These are phyloP conservation scores for Neodon shergylaensis DNA, from an alignment of 2,113 vertebrate species.

Conservation along the genomic window DNA sequence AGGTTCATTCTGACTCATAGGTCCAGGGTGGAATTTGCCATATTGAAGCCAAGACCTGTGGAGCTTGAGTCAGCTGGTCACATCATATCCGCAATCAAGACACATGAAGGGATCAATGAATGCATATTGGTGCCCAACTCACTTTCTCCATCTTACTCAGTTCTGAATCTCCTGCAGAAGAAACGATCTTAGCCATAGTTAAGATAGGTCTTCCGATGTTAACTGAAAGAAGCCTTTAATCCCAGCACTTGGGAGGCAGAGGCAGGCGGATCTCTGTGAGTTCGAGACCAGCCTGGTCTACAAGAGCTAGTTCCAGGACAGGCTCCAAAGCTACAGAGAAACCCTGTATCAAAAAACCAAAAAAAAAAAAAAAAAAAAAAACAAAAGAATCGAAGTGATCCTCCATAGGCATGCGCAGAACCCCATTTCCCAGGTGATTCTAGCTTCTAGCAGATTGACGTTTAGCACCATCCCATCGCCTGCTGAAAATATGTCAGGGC, in stretches of 20 bases:
- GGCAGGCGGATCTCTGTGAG: no score
- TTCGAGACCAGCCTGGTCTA: no score
- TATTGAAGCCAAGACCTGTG: not conserved
- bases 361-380: no score
- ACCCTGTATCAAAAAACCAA: no score
- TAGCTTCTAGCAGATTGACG: not conserved
- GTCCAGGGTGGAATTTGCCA: not conserved
- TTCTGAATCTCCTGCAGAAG: not conserved
- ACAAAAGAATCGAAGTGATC: not conserved
- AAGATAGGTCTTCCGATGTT: not conserved
- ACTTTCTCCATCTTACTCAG: not conserved
- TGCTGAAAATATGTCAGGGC: not conserved
- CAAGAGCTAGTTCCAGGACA: no score
- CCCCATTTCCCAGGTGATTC: not conserved
- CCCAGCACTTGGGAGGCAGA: no score
- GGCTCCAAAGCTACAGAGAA: no score
- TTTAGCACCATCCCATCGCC: not conserved
- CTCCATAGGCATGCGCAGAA: not conserved
- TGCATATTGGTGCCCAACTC: not conserved
- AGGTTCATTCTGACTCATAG: not conserved
- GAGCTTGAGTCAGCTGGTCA: not conserved
- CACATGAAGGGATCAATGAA: not conserved
- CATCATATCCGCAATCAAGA: not conserved
- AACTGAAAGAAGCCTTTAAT: not conserved
- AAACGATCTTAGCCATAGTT: not conserved